These are phyloP conservation scores for Tragelaphus strepsiceros DNA, from an alignment of 2,113 vertebrate species.

Conservation along the genomic window DNA sequence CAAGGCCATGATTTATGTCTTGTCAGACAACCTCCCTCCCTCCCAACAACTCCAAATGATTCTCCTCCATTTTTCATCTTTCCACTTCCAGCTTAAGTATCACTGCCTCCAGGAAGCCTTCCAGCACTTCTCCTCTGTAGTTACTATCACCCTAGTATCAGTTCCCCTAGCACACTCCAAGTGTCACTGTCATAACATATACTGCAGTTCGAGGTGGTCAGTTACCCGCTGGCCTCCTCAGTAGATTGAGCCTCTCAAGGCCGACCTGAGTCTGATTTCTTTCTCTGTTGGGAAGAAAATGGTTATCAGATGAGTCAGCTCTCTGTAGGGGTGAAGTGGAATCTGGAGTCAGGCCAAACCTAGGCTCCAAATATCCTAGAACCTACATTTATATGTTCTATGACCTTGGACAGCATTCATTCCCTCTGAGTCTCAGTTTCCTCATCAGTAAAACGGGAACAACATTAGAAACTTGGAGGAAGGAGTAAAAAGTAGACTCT, in stretches of 20 bases:
- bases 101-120: background rate
- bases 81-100: background rate
- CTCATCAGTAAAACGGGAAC: background rate
- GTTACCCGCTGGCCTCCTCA: background rate
- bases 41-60: background rate
- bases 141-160: background rate
- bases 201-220: background rate
- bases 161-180: background rate
- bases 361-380: background rate
- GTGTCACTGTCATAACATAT: background rate
- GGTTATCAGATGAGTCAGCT: background rate
- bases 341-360: background rate
- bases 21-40: background rate
- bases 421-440: background rate
- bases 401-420: background rate
- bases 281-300: background rate
- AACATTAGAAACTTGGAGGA: background rate
- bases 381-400: background rate
- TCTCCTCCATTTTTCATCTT: background rate
- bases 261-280: background rate
- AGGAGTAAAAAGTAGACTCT: background rate
- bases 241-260: background rate
- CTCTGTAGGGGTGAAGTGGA: background rate
- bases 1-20: background rate
- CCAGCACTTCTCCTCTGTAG: background rate